Evolutionary conservation across 2,797 vertebrate species (phyloP), one percentile per base, ranked within the genome.

Genomic region (Sparidentex hasta): DNA sequence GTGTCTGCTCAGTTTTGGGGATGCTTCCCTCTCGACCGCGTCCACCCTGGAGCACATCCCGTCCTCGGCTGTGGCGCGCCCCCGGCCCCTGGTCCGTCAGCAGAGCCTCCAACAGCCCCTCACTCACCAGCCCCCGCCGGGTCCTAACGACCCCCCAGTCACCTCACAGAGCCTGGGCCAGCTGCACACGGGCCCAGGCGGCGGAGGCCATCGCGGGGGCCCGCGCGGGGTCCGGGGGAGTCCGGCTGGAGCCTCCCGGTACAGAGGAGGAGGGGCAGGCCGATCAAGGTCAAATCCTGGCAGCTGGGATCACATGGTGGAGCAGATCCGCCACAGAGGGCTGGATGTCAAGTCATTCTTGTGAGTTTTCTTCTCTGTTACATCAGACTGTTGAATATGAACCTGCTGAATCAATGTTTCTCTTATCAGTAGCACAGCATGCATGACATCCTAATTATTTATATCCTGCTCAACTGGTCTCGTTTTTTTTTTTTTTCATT

Each of bases 41-140:
- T 99, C 98, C 95, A 98, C 98, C 92, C 95, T 98, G 96, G 98
- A 99, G 94, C 98, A 99, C 96, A 98, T 99, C 93, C 97, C 98
- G 52, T 98, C 96, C 90, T 97, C 98, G 57, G 95, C 96, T 29
- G 97, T 96, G 90, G 96, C 97, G 33, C 96, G 97, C 83, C 98
- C 98, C 81, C 95, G 97, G 89, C 98, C 98, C 81, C 95, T 99
- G 91, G 95, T 97, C 90, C 97, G 98, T 89, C 98, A 99, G 95
- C 98, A 99, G 94, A 99, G 97, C 78, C 97, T 99, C 87, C 98
- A 99, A 94, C 98, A 99, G 95, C 98, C 98, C 87, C 97, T 99
- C 92, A 98, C 95, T 92, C 97, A 98, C 94, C 97, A 96, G 91
- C 97, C 97, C 89, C 97, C 97, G 88, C 96, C 95, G 90, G 96